Base-by-base conservation (phyloP, 2,797 vertebrate species). In the Geotria australis region DNA sequence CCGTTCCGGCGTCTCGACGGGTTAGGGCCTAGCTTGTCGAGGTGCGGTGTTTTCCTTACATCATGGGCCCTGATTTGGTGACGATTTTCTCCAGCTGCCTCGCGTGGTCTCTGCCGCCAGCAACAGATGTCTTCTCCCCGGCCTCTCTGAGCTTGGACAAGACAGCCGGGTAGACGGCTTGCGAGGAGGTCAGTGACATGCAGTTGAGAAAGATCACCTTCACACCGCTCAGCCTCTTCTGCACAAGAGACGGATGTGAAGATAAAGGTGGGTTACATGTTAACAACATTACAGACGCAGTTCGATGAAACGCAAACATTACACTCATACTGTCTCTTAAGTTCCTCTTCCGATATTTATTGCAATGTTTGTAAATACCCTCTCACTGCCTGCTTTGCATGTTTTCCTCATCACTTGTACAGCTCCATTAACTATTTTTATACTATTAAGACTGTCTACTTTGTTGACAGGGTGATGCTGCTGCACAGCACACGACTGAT, bases 151-250 rank as follows among this genome's bases (percentile, higher is more conserved):
- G 71, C 48, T 70, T 72, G 61, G 77, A 66, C 2, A 79, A 79
- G 64, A 91, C 64, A 46, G 81, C 70, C 0, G 75, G 76, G 67
- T 91, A 96, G 48, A 96, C 60, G 2, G 74, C 65, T 10, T 80
- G 78, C 2, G 89, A 79, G 63, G 64, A 80, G 56, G 77, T 70
- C 62, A 96, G 70, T 2, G 74, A 73, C 89, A 96, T 96, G 62
- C 89, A 96, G 74, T 96, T 96, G 62, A 96, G 73, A 66, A 80
- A 46, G 57, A 86, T 63, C 0, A 64, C 75, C 66, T 71, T 70
- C 46, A 77, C 74, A 0, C 64, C 15, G 0, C 70, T 57, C 46
- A 89, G 64, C 57, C 79, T 69, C 0, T 70, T 69, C 89, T 96
- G 67, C 5, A 6, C 47, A 58, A 5, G 8, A 15, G 46, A 11